phyloP scores from a whole-genome alignment of 2,797 vertebrate genomes.

The Hydrolagus colliei region DNA sequence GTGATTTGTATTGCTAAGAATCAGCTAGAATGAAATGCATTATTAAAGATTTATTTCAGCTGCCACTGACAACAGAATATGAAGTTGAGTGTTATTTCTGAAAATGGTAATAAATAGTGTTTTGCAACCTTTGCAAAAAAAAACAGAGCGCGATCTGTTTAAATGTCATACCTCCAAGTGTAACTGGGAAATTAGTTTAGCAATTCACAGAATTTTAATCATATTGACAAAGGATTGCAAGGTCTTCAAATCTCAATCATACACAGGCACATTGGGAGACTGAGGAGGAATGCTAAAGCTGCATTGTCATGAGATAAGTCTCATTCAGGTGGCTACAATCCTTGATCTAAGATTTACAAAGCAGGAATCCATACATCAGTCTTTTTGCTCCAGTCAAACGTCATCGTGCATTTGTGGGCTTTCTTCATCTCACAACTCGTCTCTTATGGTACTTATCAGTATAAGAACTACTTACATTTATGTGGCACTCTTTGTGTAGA shows the following conservation, averaged over 20 bases:
- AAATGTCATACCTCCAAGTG: not conserved
- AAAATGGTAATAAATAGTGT: not conserved
- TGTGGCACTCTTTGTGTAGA: no score
- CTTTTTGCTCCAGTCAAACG: not conserved
- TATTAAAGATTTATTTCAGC: not conserved
- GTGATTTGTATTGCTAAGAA: not conserved
- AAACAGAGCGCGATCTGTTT: not conserved
- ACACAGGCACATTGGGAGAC: not conserved
- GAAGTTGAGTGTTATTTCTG: slow-evolving; percentile 4
- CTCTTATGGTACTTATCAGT: no score
- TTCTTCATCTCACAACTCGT: no score
- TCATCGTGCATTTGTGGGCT: not conserved
- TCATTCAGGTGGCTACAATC: not conserved
- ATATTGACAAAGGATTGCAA: not conserved
- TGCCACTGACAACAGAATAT: not conserved
- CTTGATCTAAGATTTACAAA: not conserved
- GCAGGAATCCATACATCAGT: not conserved
- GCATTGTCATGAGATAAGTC: not conserved
- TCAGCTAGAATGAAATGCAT: not conserved
- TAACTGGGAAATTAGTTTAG: not conserved
- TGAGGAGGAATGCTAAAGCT: not conserved
- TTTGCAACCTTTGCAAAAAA: not conserved
- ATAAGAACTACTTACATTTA: no score
- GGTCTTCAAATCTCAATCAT: not conserved
- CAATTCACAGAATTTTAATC: not conserved